Percentiles rank a stretch among this genome's conserved stretches.
Conservation (phyloP, 2,888 invertebrate genomes). For the Apoda limacodes region DNA sequence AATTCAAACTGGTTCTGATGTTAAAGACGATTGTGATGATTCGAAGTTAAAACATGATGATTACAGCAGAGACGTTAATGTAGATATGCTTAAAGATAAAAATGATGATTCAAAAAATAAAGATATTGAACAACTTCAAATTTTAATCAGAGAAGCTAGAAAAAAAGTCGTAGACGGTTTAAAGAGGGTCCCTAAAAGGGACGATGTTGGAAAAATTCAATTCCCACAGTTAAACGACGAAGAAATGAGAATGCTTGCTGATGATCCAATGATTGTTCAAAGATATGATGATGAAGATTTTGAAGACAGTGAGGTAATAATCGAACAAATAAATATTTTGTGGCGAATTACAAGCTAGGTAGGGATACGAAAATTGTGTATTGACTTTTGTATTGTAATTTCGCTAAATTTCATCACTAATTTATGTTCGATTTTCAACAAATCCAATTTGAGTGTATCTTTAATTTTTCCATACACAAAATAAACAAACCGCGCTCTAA, state of each 20-base stretch:
- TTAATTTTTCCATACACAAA: no score
- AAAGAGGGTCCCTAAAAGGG: neutral
- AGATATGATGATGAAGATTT: constrained; percentile 27
- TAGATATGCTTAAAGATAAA: constrained; percentile 23
- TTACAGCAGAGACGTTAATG: constrained; percentile 15
- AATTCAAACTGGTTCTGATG: constrained; percentile 10
- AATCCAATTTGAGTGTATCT: no score
- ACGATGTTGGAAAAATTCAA: constrained; percentile 14
- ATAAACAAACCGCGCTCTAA: no score
- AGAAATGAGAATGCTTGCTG: constrained; percentile 45
- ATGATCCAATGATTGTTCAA: constrained; percentile 37
- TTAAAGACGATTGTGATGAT: constrained; percentile 10
- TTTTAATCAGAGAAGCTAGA: constrained; percentile 21
- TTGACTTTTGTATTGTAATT: no score
- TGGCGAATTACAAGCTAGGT: no score
- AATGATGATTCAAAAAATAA: constrained; percentile 12
- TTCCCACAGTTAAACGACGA: constrained; percentile 33
- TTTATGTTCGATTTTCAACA: no score
- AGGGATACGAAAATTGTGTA: no score
- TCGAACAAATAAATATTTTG: no score
- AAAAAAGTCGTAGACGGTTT: constrained; percentile 12
- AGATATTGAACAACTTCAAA: constrained; percentile 24
- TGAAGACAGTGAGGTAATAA: constrained; percentile 61
- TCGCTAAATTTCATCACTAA: no score
- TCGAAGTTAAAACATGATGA: constrained; percentile 2